phyloP scores from a whole-genome alignment of 2,888 invertebrate species.

The Neoaliturus tenellus region DNA sequence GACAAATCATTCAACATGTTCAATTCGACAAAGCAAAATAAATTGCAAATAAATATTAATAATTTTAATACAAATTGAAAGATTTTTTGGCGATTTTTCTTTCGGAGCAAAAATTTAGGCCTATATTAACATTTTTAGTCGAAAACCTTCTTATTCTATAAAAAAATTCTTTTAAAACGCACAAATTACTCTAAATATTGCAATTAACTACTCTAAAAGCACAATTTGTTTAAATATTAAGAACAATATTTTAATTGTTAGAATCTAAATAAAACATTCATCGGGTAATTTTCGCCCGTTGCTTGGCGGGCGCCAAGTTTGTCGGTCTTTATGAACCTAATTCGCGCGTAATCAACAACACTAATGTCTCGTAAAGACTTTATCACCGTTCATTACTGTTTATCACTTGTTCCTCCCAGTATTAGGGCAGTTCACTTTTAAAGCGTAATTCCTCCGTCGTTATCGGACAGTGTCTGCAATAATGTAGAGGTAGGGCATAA shows the following conservation, averaged over 20 bases:
- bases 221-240: neutral
- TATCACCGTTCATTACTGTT: slow-evolving; percentile 6
- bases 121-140: neutral
- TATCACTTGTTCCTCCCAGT: neutral
- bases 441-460: neutral
- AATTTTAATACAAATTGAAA: too few species aligned
- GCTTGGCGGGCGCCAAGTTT: too few species aligned
- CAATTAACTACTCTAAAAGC: neutral
- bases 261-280: too few species aligned
- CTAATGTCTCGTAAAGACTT: slow-evolving; percentile 5
- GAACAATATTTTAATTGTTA: neutral
- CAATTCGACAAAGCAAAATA: too few species aligned
- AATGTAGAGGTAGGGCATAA: too few species aligned
- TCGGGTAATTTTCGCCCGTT: neutral
- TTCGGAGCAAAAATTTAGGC: too few species aligned
- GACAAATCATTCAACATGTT: too few species aligned
- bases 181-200: too few species aligned
- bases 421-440: neutral
- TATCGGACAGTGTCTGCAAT: neutral
- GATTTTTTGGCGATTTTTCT: too few species aligned
- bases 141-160: neutral
- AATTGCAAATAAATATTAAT: too few species aligned
- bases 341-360: neutral
- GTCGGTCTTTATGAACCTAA: neutral
- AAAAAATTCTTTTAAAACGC: neutral